Percentiles rank a stretch among this genome's conserved stretches.
Evolutionary conservation across 23 tunicate genomes (phyloP).

Genomic region (Trididemnum clinides): DNA sequence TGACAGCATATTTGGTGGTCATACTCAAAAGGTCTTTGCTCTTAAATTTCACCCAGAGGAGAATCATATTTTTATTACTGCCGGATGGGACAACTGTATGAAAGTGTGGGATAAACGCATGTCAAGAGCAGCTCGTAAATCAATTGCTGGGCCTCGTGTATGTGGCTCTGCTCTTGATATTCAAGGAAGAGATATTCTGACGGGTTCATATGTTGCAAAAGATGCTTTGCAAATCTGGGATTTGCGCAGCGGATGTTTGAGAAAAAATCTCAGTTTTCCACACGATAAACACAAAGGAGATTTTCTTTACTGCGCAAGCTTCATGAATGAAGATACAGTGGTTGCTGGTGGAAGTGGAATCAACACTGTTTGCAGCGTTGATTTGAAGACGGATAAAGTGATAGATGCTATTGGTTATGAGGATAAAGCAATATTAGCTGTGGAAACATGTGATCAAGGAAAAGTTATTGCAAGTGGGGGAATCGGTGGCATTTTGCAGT

Average conservation of each 20-base stretch:
- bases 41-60: slow-evolving; percentile 75
- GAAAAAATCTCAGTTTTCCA: slow-evolving; percentile 38
- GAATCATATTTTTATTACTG: slow-evolving; percentile 73
- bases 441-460: slow-evolving; percentile 46
- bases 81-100: slow-evolving; percentile 87
- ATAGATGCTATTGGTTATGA: slow-evolving; percentile 17
- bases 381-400: slow-evolving; percentile 16
- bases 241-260: slow-evolving; percentile 42
- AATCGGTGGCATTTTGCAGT: slow-evolving; percentile 51
- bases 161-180: slow-evolving; percentile 80
- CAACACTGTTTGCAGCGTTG: slow-evolving; percentile 56
- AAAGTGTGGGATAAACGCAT: slow-evolving; percentile 93
- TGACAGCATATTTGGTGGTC: slow-evolving; percentile 68
- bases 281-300: slow-evolving; percentile 67
- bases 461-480: slow-evolving; percentile 46
- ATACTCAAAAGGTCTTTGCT: slow-evolving; percentile 76
- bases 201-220: slow-evolving; percentile 85
- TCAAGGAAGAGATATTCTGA: slow-evolving; percentile 35
- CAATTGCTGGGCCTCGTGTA: slow-evolving; percentile 71
- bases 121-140: slow-evolving; percentile 54
- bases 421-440: slow-evolving; percentile 42
- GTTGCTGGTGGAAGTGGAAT: slow-evolving; percentile 94
- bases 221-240: slow-evolving; percentile 82
- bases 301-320: slow-evolving; percentile 75
- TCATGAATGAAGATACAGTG: slow-evolving; percentile 27